Evolutionary conservation across 2,888 invertebrate genomes (phyloP).

Genomic region (Diaprepes abbreviatus): DNA sequence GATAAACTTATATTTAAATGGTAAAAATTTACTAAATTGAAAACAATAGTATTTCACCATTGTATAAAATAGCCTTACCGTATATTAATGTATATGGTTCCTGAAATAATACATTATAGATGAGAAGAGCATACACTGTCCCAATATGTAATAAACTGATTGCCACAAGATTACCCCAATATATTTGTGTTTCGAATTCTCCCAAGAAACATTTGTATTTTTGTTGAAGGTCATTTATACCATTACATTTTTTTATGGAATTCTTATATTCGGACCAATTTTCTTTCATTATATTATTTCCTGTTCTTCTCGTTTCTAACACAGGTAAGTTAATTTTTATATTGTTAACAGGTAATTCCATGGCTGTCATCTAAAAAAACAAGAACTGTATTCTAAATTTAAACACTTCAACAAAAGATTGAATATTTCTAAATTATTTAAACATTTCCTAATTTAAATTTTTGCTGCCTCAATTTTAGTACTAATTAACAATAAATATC

Average conservation of each 20-base stretch:
- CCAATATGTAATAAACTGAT: slow-evolving; percentile 53
- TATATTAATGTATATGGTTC: slow-evolving; percentile 47
- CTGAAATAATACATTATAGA: slow-evolving; percentile 35
- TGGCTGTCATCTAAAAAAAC: too few species aligned
- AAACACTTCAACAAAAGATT: too few species aligned
- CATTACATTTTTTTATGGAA: neutral
- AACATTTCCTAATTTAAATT: too few species aligned
- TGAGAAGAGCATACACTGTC: slow-evolving; percentile 46
- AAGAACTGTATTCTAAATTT: too few species aligned
- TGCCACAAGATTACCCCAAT: slow-evolving; percentile 54
- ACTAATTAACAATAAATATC: too few species aligned
- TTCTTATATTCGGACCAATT: neutral
- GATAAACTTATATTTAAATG: too few species aligned
- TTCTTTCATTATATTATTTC: neutral
- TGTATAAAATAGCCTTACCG: slow-evolving; percentile 51
- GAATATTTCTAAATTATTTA: too few species aligned
- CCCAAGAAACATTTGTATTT: slow-evolving; percentile 54
- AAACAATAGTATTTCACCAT: neutral
- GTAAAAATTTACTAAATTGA: too few species aligned
- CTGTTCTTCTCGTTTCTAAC: neutral
- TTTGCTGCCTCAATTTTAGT: too few species aligned
- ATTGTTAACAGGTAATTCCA: neutral
- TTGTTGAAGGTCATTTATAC: neutral
- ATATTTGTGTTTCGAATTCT: slow-evolving; percentile 57
- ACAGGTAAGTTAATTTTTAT: neutral